These are phyloP conservation scores for Trachelus iudaicus DNA, from an alignment of 2,888 invertebrate genomes.

Conservation along the genomic window DNA sequence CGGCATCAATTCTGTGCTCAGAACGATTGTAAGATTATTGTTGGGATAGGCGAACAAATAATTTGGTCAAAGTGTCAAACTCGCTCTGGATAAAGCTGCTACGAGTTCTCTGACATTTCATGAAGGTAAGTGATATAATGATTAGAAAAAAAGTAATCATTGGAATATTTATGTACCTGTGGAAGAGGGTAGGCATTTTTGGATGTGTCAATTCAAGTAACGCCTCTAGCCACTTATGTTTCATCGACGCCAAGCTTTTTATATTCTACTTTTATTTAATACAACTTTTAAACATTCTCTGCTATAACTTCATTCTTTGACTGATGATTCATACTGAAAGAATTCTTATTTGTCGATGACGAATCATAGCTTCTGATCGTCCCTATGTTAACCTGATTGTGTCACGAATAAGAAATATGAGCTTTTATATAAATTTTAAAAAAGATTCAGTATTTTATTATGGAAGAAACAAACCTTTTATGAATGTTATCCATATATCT, in stretches of 20 bases:
- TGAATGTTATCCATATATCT: neutral
- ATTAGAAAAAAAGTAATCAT: neutral
- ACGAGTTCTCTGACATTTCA: neutral
- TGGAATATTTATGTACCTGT: neutral
- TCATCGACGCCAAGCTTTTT: neutral
- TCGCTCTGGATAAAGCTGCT: neutral
- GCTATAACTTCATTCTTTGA: neutral
- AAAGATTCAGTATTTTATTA: neutral
- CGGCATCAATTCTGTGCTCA: slow-evolving; percentile 23
- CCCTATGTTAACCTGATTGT: neutral
- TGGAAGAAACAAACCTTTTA: neutral
- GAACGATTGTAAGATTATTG: neutral
- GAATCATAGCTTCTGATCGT: neutral
- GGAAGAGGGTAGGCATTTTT: neutral
- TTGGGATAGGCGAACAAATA: neutral
- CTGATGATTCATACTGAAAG: slow-evolving; percentile 1
- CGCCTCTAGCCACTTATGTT: neutral
- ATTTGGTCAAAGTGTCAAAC: neutral
- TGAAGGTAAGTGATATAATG: slow-evolving; percentile 4
- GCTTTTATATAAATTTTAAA: neutral
- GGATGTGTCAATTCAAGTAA: neutral
- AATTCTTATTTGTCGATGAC: neutral
- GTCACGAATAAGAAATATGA: neutral
- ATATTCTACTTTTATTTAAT: neutral
- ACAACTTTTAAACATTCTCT: neutral